These are phyloP conservation scores for Fragum whitleyi DNA, from an alignment of 2,888 invertebrate species.

Conservation along the genomic window DNA sequence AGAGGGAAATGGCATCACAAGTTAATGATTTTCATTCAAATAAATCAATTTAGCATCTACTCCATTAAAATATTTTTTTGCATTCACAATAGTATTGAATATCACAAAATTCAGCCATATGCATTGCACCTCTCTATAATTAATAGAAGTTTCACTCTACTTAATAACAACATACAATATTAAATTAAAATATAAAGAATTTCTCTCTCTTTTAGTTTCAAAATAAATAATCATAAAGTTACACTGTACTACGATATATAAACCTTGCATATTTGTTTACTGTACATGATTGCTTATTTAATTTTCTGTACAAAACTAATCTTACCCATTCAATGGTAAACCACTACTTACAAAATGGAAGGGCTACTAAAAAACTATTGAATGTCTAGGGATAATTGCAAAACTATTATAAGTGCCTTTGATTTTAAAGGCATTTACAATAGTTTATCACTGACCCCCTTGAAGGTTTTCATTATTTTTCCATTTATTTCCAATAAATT, in stretches of 20 bases:
- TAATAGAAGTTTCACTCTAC: constrained; percentile 17
- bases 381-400: no score
- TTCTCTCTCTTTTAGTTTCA: constrained; percentile 17
- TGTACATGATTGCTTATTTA: constrained; percentile 30
- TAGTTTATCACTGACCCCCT: no score
- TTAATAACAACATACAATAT: constrained; percentile 12
- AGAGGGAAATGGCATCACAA: no score
- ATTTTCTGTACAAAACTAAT: constrained; percentile 29
- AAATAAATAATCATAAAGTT: constrained; percentile 23
- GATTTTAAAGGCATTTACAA: no score
- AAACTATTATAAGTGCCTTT: no score
- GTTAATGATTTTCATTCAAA: no score
- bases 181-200: constrained; percentile 22
- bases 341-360: background rate
- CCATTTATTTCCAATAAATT: no score
- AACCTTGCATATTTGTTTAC: constrained; percentile 29
- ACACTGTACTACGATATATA: constrained; percentile 11
- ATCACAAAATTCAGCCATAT: constrained; percentile 5
- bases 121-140: background rate
- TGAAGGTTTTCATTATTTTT: no score
- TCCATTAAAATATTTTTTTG: no score
- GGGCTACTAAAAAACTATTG: no score
- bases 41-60: no score
- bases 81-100: background rate
- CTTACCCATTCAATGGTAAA: background rate